Percentiles rank a stretch among this genome's conserved stretches.
Conservation (phyloP, 2,113 vertebrate species). For the Nannospalax galili region DNA sequence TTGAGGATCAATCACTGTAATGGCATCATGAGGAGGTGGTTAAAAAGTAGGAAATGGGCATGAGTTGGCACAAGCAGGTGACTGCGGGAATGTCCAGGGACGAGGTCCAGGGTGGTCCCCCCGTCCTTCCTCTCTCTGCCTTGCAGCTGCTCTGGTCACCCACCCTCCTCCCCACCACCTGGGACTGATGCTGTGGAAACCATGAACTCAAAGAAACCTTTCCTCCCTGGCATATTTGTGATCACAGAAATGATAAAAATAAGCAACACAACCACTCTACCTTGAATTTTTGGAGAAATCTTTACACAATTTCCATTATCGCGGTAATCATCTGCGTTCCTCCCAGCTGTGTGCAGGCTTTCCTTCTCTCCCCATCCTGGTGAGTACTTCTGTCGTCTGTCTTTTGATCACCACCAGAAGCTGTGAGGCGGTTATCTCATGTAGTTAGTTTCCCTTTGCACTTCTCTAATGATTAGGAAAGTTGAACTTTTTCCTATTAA, state of each 20-base stretch:
- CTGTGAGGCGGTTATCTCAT: too few relatives aligned
- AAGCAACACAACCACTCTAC: neutral
- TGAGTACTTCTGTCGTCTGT: neutral
- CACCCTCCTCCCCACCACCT: neutral
- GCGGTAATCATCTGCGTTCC: neutral
- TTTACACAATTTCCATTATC: neutral
- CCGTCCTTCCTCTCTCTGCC: too few relatives aligned
- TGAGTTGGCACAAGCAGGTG: neutral
- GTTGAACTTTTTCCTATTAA: neutral
- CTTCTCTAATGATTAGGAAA: neutral
- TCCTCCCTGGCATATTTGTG: neutral
- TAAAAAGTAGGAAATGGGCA: neutral
- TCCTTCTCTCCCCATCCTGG: too few relatives aligned
- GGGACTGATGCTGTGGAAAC: neutral
- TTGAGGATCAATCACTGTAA: neutral
- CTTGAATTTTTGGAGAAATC: neutral
- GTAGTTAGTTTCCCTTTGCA: neutral
- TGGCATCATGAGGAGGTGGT: neutral
- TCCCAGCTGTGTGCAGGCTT: rapidly evolving
- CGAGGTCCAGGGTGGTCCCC: too few relatives aligned
- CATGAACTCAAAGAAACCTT: neutral
- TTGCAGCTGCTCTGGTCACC: neutral
- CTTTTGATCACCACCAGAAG: neutral
- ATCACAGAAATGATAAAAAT: neutral
- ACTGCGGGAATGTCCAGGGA: too few relatives aligned